Evolutionary conservation across 1,140 invertebrate species (phyloP).

Genomic region (Eriosoma lanigerum): DNA sequence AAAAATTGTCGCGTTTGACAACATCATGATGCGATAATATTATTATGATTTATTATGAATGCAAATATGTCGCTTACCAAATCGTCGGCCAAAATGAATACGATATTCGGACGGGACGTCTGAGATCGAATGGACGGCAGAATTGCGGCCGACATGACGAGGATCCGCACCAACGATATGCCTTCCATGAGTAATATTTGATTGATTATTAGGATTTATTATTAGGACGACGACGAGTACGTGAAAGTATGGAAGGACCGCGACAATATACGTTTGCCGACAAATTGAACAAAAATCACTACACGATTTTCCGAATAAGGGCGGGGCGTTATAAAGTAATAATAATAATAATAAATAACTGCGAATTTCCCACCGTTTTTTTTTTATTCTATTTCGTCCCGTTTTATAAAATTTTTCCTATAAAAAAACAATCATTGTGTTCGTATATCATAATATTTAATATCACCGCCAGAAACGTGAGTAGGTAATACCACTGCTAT

Average conservation of each 20-base stretch:
- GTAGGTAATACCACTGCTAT: too few relatives aligned
- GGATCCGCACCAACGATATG: not conserved
- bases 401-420: too few relatives aligned
- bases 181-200: not conserved
- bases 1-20: too few relatives aligned
- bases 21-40: too few relatives aligned
- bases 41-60: too few relatives aligned
- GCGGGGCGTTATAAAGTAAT: not conserved
- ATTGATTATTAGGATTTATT: not conserved
- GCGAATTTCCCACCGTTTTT: not conserved
- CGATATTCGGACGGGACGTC: constrained; percentile 60
- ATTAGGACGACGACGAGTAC: too few relatives aligned
- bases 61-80: too few relatives aligned
- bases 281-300: constrained; percentile 13
- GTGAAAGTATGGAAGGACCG: not conserved
- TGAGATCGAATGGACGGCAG: not conserved
- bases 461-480: too few relatives aligned
- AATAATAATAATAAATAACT: too few relatives aligned
- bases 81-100: constrained; percentile 67
- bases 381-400: not conserved
- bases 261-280: not conserved
- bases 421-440: too few relatives aligned
- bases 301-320: not conserved
- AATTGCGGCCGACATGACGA: not conserved
- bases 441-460: too few relatives aligned